Conservation (phyloP, 1,140 invertebrate species). For the Tetramorium parvispinum region DNA sequence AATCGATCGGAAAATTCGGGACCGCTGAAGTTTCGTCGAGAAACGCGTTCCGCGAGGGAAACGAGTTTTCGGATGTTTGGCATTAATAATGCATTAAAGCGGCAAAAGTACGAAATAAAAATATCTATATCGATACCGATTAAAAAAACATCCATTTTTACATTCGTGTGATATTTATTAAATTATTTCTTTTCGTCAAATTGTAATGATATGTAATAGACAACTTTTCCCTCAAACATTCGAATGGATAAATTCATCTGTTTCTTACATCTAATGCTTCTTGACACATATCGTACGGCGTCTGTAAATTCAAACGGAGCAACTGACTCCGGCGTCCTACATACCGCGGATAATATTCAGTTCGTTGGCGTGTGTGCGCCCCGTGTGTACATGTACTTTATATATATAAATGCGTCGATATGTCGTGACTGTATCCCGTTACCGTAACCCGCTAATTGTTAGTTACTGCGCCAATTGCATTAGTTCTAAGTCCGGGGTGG, state of each 20-base stretch:
- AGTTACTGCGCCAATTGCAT: slow-evolving; percentile 75
- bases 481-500: slow-evolving; percentile 71
- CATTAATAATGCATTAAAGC: slow-evolving; percentile 12
- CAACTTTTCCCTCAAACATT: background rate
- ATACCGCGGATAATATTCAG: slow-evolving; percentile 34
- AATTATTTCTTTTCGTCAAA: background rate
- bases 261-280: background rate
- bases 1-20: slow-evolving; percentile 32
- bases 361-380: background rate
- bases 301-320: background rate
- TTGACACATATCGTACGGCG: background rate
- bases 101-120: background rate
- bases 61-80: background rate
- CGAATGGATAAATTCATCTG: background rate
- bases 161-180: background rate
- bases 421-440: slow-evolving; percentile 57
- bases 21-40: background rate
- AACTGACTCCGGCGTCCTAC: slow-evolving; percentile 25
- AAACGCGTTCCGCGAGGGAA: background rate
- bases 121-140: background rate
- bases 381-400: background rate
- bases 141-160: background rate
- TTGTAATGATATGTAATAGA: background rate
- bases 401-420: background rate
- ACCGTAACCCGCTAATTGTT: slow-evolving; percentile 76